Conservation (phyloP, 2,888 invertebrate species). For the Mantis religiosa region DNA sequence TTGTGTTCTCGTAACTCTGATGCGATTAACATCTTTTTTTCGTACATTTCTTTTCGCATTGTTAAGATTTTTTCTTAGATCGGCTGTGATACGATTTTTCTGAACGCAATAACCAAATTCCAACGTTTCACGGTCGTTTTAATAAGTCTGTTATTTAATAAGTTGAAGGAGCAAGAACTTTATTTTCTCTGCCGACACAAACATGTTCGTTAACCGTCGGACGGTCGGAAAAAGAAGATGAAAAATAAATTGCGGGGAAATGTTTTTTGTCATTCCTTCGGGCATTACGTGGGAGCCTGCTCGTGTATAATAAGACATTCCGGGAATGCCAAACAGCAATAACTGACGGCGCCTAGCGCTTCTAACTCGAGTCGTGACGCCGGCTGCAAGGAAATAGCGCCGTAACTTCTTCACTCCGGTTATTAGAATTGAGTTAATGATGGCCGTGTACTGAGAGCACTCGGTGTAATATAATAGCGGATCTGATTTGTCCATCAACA, state of each 20-base stretch:
- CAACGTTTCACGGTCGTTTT: neutral
- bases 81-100: neutral
- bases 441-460: neutral
- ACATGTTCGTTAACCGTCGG: slow-evolving; percentile 5
- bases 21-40: neutral
- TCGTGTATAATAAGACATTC: slow-evolving; percentile 11
- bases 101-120: neutral
- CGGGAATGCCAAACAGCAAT: slow-evolving; percentile 12
- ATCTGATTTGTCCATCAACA: neutral
- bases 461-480: neutral
- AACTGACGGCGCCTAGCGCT: slow-evolving; percentile 6
- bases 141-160: neutral
- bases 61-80: neutral
- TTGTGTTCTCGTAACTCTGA: neutral
- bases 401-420: neutral
- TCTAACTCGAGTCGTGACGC: neutral
- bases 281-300: neutral
- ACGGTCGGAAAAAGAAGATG: neutral
- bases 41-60: neutral
- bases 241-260: neutral
- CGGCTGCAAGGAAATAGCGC: neutral
- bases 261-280: slow-evolving; percentile 3
- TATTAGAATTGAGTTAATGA: slow-evolving; percentile 6
- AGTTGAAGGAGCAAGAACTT: neutral
- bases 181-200: neutral